Conservation (phyloP, 2,797 vertebrate genomes). For the Pangasius macronema region DNA sequence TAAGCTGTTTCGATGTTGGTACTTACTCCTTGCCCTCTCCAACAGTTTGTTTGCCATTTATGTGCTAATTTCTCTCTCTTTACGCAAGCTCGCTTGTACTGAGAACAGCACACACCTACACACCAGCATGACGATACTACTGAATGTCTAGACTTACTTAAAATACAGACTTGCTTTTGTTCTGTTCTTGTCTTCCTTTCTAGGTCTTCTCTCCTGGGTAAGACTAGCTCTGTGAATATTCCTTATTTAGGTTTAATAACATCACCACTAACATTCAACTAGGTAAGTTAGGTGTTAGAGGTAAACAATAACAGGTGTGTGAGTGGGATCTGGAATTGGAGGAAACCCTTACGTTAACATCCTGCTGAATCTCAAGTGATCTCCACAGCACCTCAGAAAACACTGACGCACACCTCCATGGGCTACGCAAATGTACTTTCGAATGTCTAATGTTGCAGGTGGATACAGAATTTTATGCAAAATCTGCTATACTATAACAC, state of each 20-base stretch:
- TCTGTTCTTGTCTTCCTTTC: background rate
- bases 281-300: too few relatives aligned
- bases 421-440: background rate
- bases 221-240: background rate
- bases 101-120: background rate
- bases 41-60: background rate
- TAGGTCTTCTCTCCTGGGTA: background rate
- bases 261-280: background rate
- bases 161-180: background rate
- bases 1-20: background rate
- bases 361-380: background rate
- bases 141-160: background rate
- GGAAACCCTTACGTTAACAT: too few relatives aligned
- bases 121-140: background rate
- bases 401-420: background rate
- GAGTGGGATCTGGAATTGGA: too few relatives aligned
- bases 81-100: background rate
- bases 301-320: too few relatives aligned
- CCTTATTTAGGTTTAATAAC: background rate
- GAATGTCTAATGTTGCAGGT: background rate
- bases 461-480: background rate
- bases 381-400: constrained; percentile 12
- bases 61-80: too few relatives aligned
- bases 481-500: background rate
- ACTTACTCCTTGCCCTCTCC: background rate